phyloP scores from a whole-genome alignment of 53 echinoderm and acorn worm genomes.

The Hippasteria phrygiana region DNA sequence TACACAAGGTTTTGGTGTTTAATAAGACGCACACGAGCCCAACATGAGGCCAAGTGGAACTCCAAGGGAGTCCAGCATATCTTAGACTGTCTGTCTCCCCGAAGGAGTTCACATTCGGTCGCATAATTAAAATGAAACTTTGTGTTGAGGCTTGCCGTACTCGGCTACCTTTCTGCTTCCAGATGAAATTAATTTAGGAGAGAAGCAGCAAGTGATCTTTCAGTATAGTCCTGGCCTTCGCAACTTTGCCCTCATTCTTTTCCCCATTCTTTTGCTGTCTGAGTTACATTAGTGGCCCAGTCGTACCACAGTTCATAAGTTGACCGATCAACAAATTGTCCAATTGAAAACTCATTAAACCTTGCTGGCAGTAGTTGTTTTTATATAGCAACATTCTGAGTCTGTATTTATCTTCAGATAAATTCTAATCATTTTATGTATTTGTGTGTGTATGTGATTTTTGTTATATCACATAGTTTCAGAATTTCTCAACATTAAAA shows the following conservation, averaged over 20 bases:
- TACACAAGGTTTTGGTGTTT: constrained; percentile 62
- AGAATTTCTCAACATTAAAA: too few species aligned
- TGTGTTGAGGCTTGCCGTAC: neutral
- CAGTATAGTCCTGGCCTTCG: neutral
- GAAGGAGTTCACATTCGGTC: constrained; percentile 62
- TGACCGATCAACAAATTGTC: constrained; percentile 34
- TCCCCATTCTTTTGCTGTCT: constrained; percentile 3
- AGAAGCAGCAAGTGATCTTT: constrained; percentile 17
- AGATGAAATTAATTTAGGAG: constrained; percentile 58
- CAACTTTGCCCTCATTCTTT: neutral
- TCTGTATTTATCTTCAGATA: too few species aligned
- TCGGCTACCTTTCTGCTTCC: neutral
- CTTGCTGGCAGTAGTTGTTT: neutral
- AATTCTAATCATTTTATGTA: too few species aligned
- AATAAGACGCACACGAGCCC: constrained; percentile 67
- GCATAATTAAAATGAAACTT: constrained; percentile 67
- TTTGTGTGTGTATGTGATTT: too few species aligned
- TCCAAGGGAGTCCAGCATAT: constrained; percentile 48
- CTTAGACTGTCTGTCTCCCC: constrained; percentile 64
- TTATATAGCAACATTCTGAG: neutral
- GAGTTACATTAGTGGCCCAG: neutral
- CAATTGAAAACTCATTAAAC: constrained; percentile 43
- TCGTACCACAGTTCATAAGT: constrained; percentile 31
- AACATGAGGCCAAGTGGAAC: constrained; percentile 44
- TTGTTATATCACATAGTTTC: too few species aligned